Evolutionary conservation across 2,113 vertebrate species (phyloP).

Genomic region (Catharus fuscescens): DNA sequence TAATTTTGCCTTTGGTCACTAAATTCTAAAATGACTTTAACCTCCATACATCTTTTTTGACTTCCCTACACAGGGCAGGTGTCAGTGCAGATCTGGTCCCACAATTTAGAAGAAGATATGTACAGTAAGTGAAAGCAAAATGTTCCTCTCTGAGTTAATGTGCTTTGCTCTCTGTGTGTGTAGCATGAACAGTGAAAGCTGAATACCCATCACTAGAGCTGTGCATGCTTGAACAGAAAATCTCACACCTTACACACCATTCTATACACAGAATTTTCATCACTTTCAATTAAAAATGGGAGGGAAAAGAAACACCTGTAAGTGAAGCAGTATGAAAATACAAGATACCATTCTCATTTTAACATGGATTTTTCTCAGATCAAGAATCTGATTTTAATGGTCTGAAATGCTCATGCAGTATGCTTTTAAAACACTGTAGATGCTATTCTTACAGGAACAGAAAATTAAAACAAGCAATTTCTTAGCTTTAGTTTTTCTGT

Average conservation of each 20-base stretch:
- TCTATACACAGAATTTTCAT: neutral
- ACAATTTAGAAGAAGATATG: neutral
- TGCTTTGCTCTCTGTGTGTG: neutral
- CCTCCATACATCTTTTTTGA: neutral
- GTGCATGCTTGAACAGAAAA: neutral
- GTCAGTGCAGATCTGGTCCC: slow-evolving; percentile 14
- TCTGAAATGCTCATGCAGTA: neutral
- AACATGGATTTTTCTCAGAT: neutral
- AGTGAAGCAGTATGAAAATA: neutral
- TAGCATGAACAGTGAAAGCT: neutral
- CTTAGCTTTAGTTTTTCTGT: neutral
- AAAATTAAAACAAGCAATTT: neutral
- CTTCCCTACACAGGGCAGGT: neutral
- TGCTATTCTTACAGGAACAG: neutral
- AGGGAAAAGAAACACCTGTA: neutral
- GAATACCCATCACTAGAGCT: neutral
- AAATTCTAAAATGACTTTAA: slow-evolving; percentile 31
- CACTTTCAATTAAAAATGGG: neutral
- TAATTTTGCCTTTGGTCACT: slow-evolving; percentile 42
- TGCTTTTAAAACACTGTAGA: neutral
- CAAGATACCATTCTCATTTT: neutral
- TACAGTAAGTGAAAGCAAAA: slow-evolving; percentile 25
- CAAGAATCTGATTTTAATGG: neutral
- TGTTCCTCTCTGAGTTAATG: neutral
- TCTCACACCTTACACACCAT: neutral